Evolutionary conservation across 2,113 vertebrate species (phyloP).

Genomic region (Scolopax mira): DNA sequence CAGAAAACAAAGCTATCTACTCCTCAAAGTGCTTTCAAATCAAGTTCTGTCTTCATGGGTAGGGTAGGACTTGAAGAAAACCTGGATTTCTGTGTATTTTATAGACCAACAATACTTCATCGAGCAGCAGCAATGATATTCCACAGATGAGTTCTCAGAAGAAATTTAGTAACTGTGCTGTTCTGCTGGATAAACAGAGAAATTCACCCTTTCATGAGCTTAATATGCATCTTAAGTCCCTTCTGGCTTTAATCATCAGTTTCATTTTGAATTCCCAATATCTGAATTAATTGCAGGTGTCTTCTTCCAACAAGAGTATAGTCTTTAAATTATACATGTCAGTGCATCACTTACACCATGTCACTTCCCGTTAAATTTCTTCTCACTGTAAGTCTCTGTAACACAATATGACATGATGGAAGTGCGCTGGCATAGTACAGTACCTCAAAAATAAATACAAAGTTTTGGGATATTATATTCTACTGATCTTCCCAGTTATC

Average conservation of each 20-base stretch:
- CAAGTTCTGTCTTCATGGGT: background rate
- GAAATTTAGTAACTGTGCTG: background rate
- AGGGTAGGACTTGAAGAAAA: background rate
- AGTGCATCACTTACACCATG: conserved; percentile 52
- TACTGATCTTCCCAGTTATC: conserved; percentile 22
- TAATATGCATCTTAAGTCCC: conserved; percentile 27
- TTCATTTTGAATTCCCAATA: conserved; percentile 60
- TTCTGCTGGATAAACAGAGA: background rate
- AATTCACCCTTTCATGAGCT: background rate
- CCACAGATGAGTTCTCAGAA: background rate
- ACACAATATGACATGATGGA: conserved; percentile 50
- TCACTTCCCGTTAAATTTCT: conserved; percentile 63
- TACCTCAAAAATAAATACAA: conserved; percentile 56
- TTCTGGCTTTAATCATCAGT: conserved; percentile 63
- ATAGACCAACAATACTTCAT: background rate
- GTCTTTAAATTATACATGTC: conserved; percentile 68
- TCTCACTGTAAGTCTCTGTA: conserved; percentile 40
- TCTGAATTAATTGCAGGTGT: conserved; percentile 71
- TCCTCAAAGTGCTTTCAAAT: background rate
- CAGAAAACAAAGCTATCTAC: background rate
- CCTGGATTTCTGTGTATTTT: background rate
- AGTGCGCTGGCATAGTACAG: background rate
- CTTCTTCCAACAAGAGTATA: conserved; percentile 55
- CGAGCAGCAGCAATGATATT: background rate
- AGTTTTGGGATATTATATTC: conserved; percentile 25